Base-by-base conservation (phyloP, 92 coral and sea anemone species). In the Zoanthus sociatus region DNA sequence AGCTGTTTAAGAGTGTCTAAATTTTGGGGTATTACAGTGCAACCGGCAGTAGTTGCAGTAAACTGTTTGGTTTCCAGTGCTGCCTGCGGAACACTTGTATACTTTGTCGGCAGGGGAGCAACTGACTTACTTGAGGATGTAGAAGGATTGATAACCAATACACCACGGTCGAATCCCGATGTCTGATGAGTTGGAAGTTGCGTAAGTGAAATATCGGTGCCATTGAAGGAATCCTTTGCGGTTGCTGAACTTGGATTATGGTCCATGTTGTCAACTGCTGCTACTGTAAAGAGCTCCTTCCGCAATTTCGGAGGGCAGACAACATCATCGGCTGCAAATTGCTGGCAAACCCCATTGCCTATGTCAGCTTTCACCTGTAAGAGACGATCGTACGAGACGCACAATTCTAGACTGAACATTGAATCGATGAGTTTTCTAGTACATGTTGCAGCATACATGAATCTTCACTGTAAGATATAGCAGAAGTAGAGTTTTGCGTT, bases 301-400 rank as follows among this genome's bases (percentile, higher is more conserved):
- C 58, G 58, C 58, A 53, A 2, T 13, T 53, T 53, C 10, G 58
- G 58, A 1, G 58, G 58, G 70, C 70, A 63, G 18, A 63, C 70
- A 63, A 63, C 30, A 20, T 63, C 70, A 63, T 20, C 30, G 6
- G 70, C 30, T 63, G 70, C 70, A 63, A 63, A 76, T 86, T 86
- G 53, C 61, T 56, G 18, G 78, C 46, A 53, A 53, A 53, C 58
- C 58, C 58, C 58, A 53, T 1, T 1, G 58, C 6, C 58, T 53
- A 53, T 1, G 66, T 86, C 89, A 55, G 89, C 20, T 26, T 76
- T 17, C 21, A 86, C 20, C 9, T 33, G 45, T 33, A 86, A 60
- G 47, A 86, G 53, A 18, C 89, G 61, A 33, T 86, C 83, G 66
- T 86, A 86, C 17, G 89, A 86, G 31, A 55, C 72, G 6, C 70